phyloP scores from a whole-genome alignment of 2,797 vertebrate species.

The Falco cherrug region DNA sequence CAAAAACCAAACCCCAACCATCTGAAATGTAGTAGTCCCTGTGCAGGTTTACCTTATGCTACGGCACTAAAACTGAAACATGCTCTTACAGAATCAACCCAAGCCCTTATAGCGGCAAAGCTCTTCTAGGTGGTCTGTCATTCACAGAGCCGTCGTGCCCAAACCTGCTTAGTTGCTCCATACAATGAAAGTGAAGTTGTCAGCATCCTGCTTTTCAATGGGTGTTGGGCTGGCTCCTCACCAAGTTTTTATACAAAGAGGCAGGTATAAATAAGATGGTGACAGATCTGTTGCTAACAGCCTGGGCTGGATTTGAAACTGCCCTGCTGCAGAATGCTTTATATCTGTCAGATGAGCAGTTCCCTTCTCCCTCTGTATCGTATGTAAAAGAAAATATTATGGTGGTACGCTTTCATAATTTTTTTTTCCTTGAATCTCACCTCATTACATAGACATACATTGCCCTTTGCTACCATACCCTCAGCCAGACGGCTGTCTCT shows the following conservation, averaged over 20 bases:
- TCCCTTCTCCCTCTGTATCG: neutral
- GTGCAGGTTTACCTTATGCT: neutral
- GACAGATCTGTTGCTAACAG: neutral
- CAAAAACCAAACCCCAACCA: neutral
- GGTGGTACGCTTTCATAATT: neutral
- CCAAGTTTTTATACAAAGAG: neutral
- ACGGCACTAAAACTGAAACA: neutral
- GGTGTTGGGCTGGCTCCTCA: neutral
- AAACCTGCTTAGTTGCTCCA: neutral
- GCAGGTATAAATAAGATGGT: neutral
- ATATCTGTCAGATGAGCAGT: neutral
- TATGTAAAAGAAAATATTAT: neutral
- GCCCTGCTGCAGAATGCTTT: neutral
- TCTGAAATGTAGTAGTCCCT: neutral
- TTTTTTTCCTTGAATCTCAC: neutral
- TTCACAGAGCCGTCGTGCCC: neutral
- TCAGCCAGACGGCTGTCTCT: constrained; percentile 1
- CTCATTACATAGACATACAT: neutral
- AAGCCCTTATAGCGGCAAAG: neutral
- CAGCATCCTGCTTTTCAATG: neutral
- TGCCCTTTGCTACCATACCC: constrained; percentile 4
- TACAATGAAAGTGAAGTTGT: neutral
- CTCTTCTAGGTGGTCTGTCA: neutral
- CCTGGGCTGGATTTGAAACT: neutral
- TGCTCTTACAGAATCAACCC: neutral